phyloP scores from a whole-genome alignment of 2,797 vertebrate species.

The Peromyscus nudipes region DNA sequence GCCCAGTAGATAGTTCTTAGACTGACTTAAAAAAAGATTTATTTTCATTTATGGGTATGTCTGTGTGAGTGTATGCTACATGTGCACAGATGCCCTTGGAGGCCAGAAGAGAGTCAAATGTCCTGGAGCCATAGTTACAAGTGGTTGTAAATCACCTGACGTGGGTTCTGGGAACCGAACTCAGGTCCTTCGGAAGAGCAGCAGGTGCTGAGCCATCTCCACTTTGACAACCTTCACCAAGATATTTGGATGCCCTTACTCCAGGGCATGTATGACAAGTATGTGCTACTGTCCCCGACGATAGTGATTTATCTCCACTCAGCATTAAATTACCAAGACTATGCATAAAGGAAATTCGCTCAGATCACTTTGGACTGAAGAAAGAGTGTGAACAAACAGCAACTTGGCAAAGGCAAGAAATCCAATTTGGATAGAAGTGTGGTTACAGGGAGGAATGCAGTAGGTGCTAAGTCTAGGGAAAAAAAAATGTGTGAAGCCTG shows the following conservation, averaged over 20 bases:
- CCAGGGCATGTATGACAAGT: neutral
- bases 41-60: neutral
- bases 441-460: neutral
- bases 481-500: neutral
- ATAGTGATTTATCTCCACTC: neutral
- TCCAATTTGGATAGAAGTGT: neutral
- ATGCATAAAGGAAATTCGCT: neutral
- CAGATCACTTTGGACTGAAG: neutral
- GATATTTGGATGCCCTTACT: neutral
- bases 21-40: neutral
- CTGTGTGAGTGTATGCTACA: neutral
- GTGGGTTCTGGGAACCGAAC: neutral
- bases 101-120: neutral
- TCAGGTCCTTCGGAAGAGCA: neutral
- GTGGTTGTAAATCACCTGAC: neutral
- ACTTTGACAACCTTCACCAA: neutral
- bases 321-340: neutral
- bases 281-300: neutral
- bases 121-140: neutral
- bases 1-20: neutral
- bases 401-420: neutral
- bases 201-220: neutral
- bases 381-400: constrained; percentile 9
- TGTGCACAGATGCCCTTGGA: neutral
- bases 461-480: neutral